Conservation (phyloP, 2,113 vertebrate genomes). For the Pangasianodon hypophthalmus region DNA sequence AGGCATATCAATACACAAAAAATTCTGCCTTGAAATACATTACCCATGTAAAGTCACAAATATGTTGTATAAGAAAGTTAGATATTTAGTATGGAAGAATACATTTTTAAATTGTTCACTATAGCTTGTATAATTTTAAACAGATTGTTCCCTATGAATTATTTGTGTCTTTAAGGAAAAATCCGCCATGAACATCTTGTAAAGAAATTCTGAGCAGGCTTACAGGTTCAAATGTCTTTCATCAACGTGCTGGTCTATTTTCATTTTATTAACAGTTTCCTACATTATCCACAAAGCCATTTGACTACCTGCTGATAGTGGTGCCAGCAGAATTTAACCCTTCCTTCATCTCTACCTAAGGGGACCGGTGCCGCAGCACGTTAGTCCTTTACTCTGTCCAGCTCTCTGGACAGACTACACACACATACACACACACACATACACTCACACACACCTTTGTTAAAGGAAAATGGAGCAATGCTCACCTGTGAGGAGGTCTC, state of each 20-base stretch:
- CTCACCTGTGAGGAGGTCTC: conserved; percentile 87
- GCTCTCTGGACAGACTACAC: no score
- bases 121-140: background rate
- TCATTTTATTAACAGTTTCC: background rate
- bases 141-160: background rate
- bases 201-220: background rate
- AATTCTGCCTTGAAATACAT: conserved; percentile 15
- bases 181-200: background rate
- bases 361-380: background rate
- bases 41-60: conserved; percentile 14
- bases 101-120: background rate
- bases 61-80: background rate
- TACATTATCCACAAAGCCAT: background rate
- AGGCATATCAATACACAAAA: conserved; percentile 52
- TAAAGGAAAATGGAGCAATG: background rate
- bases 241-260: background rate
- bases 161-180: background rate
- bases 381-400: background rate
- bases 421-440: no score
- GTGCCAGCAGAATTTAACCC: background rate
- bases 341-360: background rate
- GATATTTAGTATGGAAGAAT: background rate
- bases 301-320: background rate
- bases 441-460: background rate
- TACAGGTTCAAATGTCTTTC: background rate